A percentile compares a stretch with the other conserved stretches of the same genome.
Evolutionary conservation across 2,888 invertebrate genomes (phyloP).

Genomic region (Thymelicus lineola): DNA sequence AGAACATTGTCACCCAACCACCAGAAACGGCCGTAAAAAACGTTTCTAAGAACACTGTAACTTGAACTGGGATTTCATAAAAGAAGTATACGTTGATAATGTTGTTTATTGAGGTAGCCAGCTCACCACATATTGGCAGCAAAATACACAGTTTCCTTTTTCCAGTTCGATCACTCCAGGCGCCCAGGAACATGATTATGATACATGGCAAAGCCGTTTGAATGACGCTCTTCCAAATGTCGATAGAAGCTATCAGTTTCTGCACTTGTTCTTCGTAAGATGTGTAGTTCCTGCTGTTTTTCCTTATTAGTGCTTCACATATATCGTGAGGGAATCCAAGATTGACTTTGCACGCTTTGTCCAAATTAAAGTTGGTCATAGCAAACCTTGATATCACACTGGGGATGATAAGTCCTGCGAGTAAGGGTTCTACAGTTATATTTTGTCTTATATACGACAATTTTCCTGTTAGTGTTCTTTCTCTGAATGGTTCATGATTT

Average conservation of each 20-base stretch:
- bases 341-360: conserved; percentile 77
- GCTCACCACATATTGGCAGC: conserved; percentile 83
- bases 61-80: conserved; percentile 83
- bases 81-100: conserved; percentile 84
- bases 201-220: conserved; percentile 84
- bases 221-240: conserved; percentile 84
- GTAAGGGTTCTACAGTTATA: conserved; percentile 90
- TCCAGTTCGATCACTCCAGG: conserved; percentile 87
- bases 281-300: conserved; percentile 81
- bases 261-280: conserved; percentile 87
- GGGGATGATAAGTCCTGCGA: conserved; percentile 89
- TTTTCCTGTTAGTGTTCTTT: conserved; percentile 66
- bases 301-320: conserved; percentile 69
- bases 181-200: conserved; percentile 85
- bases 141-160: conserved; percentile 84
- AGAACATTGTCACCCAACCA: conserved; percentile 84
- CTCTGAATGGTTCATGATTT: conserved; percentile 52
- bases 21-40: conserved; percentile 82
- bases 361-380: conserved; percentile 80
- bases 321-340: conserved; percentile 66
- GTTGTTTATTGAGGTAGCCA: conserved; percentile 78
- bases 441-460: conserved; percentile 71
- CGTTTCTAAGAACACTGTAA: conserved; percentile 81
- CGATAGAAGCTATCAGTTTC: conserved; percentile 83
- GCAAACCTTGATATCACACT: conserved; percentile 89